Evolutionary conservation across 2,888 invertebrate species (phyloP).

Genomic region (Dromius quadrimaculatus): DNA sequence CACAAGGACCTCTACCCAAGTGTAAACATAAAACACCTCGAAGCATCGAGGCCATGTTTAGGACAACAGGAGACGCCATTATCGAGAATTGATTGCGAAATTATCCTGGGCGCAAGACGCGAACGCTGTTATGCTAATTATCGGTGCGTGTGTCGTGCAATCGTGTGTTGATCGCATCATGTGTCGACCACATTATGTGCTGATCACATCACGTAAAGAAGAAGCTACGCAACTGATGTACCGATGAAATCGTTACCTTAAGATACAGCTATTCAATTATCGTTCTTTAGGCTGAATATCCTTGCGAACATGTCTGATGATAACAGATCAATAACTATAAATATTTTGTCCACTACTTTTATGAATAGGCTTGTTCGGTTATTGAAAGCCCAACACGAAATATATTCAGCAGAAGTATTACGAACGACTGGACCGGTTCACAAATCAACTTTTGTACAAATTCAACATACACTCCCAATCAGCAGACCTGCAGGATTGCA

Average conservation of each 20-base stretch:
- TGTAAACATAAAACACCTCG: slow-evolving; percentile 39
- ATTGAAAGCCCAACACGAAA: slow-evolving; percentile 34
- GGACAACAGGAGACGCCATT: slow-evolving; percentile 61
- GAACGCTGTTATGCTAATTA: slow-evolving; percentile 57
- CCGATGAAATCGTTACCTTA: slow-evolving; percentile 17
- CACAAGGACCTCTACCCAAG: neutral
- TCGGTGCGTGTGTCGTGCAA: slow-evolving; percentile 31
- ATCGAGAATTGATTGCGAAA: slow-evolving; percentile 60
- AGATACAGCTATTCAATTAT: slow-evolving; percentile 11
- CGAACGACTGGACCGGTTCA: slow-evolving; percentile 31
- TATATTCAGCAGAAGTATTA: slow-evolving; percentile 49
- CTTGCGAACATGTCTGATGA: slow-evolving; percentile 13
- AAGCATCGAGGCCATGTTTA: slow-evolving; percentile 53
- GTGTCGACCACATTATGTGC: slow-evolving; percentile 8
- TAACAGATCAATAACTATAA: slow-evolving; percentile 35
- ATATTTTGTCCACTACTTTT: slow-evolving; percentile 25
- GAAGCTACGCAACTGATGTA: slow-evolving; percentile 12
- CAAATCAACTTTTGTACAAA: slow-evolving; percentile 51
- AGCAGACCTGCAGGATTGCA: slow-evolving; percentile 39
- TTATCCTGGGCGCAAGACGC: slow-evolving; percentile 58
- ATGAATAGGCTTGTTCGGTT: slow-evolving; percentile 25
- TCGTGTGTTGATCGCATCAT: slow-evolving; percentile 17
- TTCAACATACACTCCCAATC: slow-evolving; percentile 44
- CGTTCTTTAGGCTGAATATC: neutral
- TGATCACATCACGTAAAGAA: slow-evolving; percentile 27